Conservation (phyloP, 2,113 vertebrate species). For the Aythya baeri region DNA sequence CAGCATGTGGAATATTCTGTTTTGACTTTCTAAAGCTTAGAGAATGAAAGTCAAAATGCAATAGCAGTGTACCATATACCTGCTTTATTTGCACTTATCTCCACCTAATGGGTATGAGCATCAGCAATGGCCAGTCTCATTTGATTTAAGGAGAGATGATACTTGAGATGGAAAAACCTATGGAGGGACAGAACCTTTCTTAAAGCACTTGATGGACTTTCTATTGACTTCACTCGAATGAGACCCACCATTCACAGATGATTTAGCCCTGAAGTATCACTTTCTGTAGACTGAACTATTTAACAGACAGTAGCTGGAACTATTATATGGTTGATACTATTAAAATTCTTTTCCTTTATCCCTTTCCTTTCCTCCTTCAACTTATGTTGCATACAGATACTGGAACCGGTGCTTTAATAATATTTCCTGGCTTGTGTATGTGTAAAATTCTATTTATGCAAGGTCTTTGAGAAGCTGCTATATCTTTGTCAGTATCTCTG, state of each 20-base stretch:
- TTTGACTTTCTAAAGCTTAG: neutral
- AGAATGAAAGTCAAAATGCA: neutral
- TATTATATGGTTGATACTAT: neutral
- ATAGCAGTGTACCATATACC: neutral
- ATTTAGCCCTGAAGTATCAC: neutral
- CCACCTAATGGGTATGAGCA: neutral
- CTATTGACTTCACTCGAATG: neutral
- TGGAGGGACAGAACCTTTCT: neutral
- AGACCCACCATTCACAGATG: neutral
- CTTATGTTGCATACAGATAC: neutral
- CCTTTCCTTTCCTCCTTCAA: neutral
- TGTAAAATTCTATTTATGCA: neutral
- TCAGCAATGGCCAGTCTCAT: neutral
- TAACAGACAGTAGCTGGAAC: neutral
- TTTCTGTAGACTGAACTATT: neutral
- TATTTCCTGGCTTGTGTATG: neutral
- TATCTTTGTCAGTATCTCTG: neutral
- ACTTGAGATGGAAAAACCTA: neutral
- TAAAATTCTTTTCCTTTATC: neutral
- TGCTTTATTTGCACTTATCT: neutral
- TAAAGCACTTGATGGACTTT: neutral
- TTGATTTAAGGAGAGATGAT: neutral
- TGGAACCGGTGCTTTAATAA: neutral
- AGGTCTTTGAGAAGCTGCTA: neutral
- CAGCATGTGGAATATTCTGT: neutral